A percentile compares a stretch with the other conserved stretches of the same genome.
Conservation (phyloP, 2,888 invertebrate species). For the Pilophorus perplexus region DNA sequence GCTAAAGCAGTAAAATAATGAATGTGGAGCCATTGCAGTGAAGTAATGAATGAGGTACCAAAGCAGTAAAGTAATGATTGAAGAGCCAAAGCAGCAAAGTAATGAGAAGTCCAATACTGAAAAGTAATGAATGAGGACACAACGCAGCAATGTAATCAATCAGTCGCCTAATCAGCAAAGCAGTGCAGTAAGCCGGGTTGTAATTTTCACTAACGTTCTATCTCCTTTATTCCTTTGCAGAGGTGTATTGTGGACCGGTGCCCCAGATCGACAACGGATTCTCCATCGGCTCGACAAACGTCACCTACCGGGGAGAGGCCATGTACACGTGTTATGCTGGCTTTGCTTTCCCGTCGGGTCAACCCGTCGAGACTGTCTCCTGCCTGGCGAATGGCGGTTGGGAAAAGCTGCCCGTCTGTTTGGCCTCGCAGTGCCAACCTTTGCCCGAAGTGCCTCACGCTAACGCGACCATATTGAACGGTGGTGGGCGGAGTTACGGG, state of each 20-base stretch:
- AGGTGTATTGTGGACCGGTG: conserved; percentile 94
- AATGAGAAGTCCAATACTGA: too few species aligned
- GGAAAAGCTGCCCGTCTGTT: conserved; percentile 88
- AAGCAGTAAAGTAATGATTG: too few species aligned
- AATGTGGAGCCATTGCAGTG: too few species aligned
- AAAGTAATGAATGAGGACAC: too few species aligned
- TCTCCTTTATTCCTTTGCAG: conserved; percentile 55
- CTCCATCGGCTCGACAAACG: conserved; percentile 92
- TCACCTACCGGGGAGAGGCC: conserved; percentile 88
- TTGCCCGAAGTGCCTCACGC: conserved; percentile 83
- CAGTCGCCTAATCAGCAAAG: too few species aligned
- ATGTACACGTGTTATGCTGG: conserved; percentile 97
- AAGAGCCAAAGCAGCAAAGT: too few species aligned
- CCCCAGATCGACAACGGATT: conserved; percentile 98
- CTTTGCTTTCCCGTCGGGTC: conserved; percentile 85
- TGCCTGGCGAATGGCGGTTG: conserved; percentile 87
- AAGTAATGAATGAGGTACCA: too few species aligned
- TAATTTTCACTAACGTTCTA: too few species aligned
- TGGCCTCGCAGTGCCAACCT: conserved; percentile 88
- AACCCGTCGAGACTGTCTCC: conserved; percentile 83
- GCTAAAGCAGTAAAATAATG: too few species aligned
- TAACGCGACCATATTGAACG: conserved; percentile 81
- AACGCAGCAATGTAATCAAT: too few species aligned
- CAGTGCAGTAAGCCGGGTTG: too few species aligned
- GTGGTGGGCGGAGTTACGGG: conserved; percentile 87